These are phyloP conservation scores for Homalodisca vitripennis DNA, from an alignment of 1,140 invertebrate species.

Conservation along the genomic window DNA sequence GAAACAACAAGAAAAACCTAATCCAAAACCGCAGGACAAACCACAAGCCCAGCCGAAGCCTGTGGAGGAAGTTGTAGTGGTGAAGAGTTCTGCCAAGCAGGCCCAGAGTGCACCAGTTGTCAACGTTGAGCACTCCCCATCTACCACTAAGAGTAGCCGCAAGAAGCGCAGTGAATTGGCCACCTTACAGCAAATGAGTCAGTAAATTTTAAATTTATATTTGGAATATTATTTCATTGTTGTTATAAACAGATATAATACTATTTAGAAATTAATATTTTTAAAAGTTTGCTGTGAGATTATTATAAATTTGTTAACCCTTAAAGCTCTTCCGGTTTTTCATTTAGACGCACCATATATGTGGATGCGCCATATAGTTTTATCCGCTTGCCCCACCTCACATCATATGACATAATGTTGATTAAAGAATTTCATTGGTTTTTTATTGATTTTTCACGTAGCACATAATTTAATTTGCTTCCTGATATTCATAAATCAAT, in stretches of 20 bases:
- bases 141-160: conserved; percentile 48
- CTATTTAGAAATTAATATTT: neutral
- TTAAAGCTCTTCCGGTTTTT: no score
- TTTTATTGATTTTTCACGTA: no score
- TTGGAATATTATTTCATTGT: neutral
- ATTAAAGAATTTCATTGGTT: no score
- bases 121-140: neutral
- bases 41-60: neutral
- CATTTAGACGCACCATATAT: no score
- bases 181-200: conserved; percentile 50
- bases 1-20: neutral
- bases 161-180: conserved; percentile 53
- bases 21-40: conserved; percentile 1
- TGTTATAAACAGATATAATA: neutral
- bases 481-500: no score
- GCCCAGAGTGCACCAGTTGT: neutral
- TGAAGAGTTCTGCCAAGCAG: conserved; percentile 10
- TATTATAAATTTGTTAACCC: no score
- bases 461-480: no score
- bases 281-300: neutral
- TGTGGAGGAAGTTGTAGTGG: conserved; percentile 1
- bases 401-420: no score
- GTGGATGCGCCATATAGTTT: no score
- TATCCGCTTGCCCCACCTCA: no score
- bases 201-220: conserved; percentile 35